Base-by-base conservation (phyloP, 2,888 invertebrate genomes). In the Sarcophaga subvicina region DNA sequence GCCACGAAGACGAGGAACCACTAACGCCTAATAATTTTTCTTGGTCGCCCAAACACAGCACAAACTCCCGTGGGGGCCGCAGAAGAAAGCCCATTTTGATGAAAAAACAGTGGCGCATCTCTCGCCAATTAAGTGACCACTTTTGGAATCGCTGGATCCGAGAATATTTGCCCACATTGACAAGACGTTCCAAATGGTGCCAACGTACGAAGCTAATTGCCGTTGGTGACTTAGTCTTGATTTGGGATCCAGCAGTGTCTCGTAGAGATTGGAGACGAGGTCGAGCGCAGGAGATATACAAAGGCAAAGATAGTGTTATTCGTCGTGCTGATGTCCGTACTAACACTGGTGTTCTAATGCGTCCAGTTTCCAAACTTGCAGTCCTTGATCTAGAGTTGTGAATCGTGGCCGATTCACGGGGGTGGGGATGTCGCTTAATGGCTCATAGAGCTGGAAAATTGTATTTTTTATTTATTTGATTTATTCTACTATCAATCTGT, bases 351-450 rank as follows among this genome's bases (percentile, higher is more conserved):
- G 25, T 25, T 3, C 25, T 25, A 25, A 25, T 25, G 25, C 25
- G 90, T 12, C 88, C 89, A 11, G 89, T 88, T 4, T 88, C 88
- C 0, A 89, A 89, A 80, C 85, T 90, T 75, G 89, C 89, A 88
- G 91, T 91, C 91, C 92, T 93, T 91, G 93, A 89, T 93, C 93
- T 93, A 93, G 93, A 94, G 60, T 82, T 67, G 85, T 86, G 85
- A 80, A 86, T 85, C 79, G 25, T 25, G 25, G 25, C 25, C 25
- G 25, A 25, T 25, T 25, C 27, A 27, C 27, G 27, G 27, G 27
- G 27, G 27, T 27, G 27, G 27, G 4, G 0, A 27, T 5, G 27
- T 27, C 27, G 27, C 27, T 27, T 27, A 27, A 27, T 27, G 5
- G 27, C 5, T 27, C 27, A 27, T 27, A 27, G 4, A 27, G 27